Base-by-base conservation (phyloP, 2,113 vertebrate genomes). In the Hypomesus transpacificus region DNA sequence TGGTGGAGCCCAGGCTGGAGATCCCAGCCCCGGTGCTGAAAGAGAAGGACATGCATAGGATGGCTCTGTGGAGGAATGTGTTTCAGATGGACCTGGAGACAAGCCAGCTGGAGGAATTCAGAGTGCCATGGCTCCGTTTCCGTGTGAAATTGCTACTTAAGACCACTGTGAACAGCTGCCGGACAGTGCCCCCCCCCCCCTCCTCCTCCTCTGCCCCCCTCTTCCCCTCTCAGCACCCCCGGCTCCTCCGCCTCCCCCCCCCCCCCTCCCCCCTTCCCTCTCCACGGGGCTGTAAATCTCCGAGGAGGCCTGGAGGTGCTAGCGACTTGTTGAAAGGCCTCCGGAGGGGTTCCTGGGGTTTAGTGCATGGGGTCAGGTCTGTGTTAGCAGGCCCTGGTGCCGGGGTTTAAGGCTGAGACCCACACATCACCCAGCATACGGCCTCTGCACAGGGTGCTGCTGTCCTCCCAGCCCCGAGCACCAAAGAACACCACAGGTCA, bases 141-240 rank as follows among this genome's bases (percentile, higher is more conserved):
- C 77, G 84, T 91, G 91, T 89, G 91, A 92, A 92, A 91, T 91
- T 79, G 84, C 88, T 87, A 75, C 88, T 90, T 91, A 92, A 91
- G 87, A 88, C 86, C 84, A 83, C 75, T 84, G 74, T 76, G 87
- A 92, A 92, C 92, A 93, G 91, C 92, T 93, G 92, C 89, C 65
- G 87, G 88, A 89, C 91, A 91, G 89, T 89, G 84, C 80, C 81
- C 77, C 78, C 80, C 64, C 54, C 65, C 60, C 51, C 39, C 74
- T 61, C 70, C 57, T 26, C 46, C 50, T 39, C 13, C 59, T 51
- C 28, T 69, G 52, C 61, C 58, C 76, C 74, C 75, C 80, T 56
- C 73, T 53, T 75, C 28, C 80, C 75, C 80, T 54, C 67, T 22
- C 76, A 39, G 63, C 46, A 34, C 31, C 39, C 39, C 39, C 39